Evolutionary conservation across 1,140 invertebrate species (phyloP).

Genomic region (Cydia splendana): DNA sequence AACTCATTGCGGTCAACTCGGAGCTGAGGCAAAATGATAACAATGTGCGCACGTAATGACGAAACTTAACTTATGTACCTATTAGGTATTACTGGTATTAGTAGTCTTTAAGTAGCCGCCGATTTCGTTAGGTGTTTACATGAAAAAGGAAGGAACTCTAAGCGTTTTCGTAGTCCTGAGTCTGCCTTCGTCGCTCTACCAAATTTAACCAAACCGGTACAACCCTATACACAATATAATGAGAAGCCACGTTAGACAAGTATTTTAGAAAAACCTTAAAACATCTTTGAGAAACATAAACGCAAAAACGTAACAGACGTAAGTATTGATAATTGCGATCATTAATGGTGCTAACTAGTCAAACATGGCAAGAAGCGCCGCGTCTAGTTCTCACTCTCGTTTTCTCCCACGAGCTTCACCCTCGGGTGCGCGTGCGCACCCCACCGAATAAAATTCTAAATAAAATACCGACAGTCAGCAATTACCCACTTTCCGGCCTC

Average conservation of each 20-base stretch:
- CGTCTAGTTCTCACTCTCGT: constrained; percentile 48
- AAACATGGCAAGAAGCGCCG: neutral
- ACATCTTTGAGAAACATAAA: neutral
- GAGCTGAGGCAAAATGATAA: constrained; percentile 1
- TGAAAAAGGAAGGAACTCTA: no score
- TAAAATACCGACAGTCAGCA: constrained; percentile 46
- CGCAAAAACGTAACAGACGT: neutral
- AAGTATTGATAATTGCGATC: constrained; percentile 5
- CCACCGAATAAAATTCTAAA: constrained; percentile 43
- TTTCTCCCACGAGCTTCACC: constrained; percentile 63
- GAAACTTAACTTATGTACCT: neutral
- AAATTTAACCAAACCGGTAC: no score
- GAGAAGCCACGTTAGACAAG: no score
- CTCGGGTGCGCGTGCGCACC: constrained; percentile 59
- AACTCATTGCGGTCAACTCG: neutral
- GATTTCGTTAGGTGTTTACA: neutral
- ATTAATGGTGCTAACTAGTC: constrained; percentile 27
- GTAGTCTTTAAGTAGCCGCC: neutral
- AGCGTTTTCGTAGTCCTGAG: no score
- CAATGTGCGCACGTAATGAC: neutral
- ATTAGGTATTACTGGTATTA: neutral
- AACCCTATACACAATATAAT: no score
- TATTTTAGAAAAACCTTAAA: neutral
- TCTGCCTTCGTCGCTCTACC: no score
- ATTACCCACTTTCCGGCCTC: constrained; percentile 59